Percentiles rank a stretch among this genome's conserved stretches.
phyloP scores from a whole-genome alignment of 2,113 vertebrate species.

The Morone saxatilis region DNA sequence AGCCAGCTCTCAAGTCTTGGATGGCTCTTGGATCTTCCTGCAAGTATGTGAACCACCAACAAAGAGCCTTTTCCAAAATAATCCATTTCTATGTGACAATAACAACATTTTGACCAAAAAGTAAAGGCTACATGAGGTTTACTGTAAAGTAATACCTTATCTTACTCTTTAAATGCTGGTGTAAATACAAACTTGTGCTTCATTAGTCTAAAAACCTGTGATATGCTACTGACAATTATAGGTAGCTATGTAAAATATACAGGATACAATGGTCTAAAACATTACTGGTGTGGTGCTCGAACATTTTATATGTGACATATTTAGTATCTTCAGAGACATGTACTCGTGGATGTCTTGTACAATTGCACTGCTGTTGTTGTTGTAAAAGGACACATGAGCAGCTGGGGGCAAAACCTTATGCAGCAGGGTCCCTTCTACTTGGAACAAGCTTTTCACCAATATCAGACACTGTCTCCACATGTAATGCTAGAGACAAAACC shows the following conservation, averaged over 20 bases:
- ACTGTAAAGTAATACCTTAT: neutral
- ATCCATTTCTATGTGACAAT: neutral
- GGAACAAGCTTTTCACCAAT: constrained; percentile 21
- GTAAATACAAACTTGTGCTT: neutral
- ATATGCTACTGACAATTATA: neutral
- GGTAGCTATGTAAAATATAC: neutral
- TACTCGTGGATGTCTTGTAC: neutral
- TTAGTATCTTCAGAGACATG: constrained; percentile 10
- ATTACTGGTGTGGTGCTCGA: neutral
- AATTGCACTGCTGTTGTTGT: constrained; percentile 42
- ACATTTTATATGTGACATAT: neutral
- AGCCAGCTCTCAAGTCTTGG: constrained; percentile 32
- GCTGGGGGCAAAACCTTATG: constrained; percentile 29
- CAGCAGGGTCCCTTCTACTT: constrained; percentile 35
- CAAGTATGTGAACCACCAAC: constrained; percentile 23
- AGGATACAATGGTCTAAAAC: neutral
- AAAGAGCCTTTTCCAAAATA: constrained; percentile 12
- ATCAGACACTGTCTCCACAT: constrained; percentile 35
- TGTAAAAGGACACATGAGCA: constrained; percentile 43
- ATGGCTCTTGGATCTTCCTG: constrained; percentile 22
- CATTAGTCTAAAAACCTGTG: neutral
- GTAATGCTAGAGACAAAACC: constrained; percentile 40
- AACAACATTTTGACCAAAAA: constrained; percentile 11
- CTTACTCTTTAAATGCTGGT: neutral
- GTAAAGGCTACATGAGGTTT: neutral